These are phyloP conservation scores for Oreohelix idahoensis DNA, from an alignment of 1,140 invertebrate genomes.

Conservation along the genomic window DNA sequence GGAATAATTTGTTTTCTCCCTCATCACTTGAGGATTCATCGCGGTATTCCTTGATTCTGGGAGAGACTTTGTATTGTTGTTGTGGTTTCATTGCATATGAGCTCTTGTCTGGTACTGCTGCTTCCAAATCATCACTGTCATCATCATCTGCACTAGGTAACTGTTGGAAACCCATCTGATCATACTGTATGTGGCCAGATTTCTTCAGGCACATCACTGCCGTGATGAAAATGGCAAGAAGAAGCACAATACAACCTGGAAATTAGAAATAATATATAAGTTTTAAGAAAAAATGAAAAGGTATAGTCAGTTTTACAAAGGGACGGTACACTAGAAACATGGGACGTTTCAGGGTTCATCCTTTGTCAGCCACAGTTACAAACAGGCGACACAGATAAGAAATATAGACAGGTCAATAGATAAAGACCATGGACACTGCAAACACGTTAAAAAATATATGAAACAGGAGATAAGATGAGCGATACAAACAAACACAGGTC, in stretches of 20 bases:
- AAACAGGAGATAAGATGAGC: no score
- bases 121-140: constrained; percentile 42
- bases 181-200: constrained; percentile 38
- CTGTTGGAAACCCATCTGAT: constrained; percentile 54
- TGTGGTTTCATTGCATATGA: neutral
- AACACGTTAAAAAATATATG: no score
- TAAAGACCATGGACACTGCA: no score
- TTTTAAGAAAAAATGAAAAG: neutral
- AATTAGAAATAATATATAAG: neutral
- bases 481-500: no score
- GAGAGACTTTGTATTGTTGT: neutral
- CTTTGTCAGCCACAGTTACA: no score
- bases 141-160: constrained; percentile 53
- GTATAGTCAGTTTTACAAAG: no score
- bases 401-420: no score
- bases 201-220: constrained; percentile 50
- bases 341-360: no score
- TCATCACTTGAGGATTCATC: constrained; percentile 7
- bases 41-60: constrained; percentile 13
- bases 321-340: no score
- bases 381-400: no score
- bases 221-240: constrained; percentile 51
- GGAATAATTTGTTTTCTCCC: constrained; percentile 4
- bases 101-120: neutral
- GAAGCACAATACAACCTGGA: constrained; percentile 48